Conservation (phyloP, 1,140 invertebrate genomes). For the Dolichoris vasculosae region DNA sequence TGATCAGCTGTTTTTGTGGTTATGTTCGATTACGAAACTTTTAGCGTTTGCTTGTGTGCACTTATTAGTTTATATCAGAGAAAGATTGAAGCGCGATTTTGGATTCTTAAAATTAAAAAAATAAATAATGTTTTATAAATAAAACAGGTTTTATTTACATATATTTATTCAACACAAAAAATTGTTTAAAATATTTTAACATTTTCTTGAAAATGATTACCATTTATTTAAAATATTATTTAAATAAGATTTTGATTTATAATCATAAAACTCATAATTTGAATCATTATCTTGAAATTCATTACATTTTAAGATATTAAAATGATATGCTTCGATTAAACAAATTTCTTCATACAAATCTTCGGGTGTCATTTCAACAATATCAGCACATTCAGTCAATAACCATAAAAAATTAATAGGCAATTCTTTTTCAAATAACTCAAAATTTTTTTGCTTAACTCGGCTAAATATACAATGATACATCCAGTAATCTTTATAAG, state of each 20-base stretch:
- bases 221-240: slow-evolving; percentile 45
- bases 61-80: too few relatives aligned
- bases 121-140: not conserved
- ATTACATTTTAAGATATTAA: slow-evolving; percentile 48
- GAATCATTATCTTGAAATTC: slow-evolving; percentile 16
- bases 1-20: slow-evolving; percentile 14
- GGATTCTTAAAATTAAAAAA: not conserved
- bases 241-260: not conserved
- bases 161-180: not conserved
- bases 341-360: slow-evolving; percentile 73
- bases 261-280: slow-evolving; percentile 30
- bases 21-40: not conserved
- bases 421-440: slow-evolving; percentile 68
- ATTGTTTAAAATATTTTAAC: not conserved
- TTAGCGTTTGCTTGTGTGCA: too few relatives aligned
- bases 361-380: slow-evolving; percentile 68
- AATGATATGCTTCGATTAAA: slow-evolving; percentile 62
- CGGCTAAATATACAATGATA: slow-evolving; percentile 62
- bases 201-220: slow-evolving; percentile 1
- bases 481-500: slow-evolving; percentile 69
- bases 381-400: slow-evolving; percentile 72
- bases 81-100: too few relatives aligned
- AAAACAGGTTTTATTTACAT: not conserved
- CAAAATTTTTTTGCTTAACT: slow-evolving; percentile 63
- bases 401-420: slow-evolving; percentile 75